These are phyloP conservation scores for Macroteleia sp. DNA, from an alignment of 2,888 invertebrate genomes.

Conservation along the genomic window DNA sequence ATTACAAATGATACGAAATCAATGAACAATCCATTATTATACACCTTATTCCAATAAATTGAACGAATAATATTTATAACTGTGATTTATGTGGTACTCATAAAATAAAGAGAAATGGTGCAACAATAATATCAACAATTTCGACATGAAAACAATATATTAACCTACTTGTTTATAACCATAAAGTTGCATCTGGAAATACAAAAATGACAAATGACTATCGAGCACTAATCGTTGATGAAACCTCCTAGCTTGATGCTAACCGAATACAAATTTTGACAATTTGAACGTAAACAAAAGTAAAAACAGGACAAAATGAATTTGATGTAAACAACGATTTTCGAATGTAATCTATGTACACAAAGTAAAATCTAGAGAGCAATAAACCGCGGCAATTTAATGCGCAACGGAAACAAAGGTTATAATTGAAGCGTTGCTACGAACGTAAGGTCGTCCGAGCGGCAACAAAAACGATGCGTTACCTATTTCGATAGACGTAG, in stretches of 20 bases:
- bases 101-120: no score
- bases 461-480: conserved; percentile 58
- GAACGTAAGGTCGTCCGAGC: conserved; percentile 8
- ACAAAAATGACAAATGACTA: background rate
- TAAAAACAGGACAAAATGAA: no score
- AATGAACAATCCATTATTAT: no score
- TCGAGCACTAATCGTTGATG: background rate
- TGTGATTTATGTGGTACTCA: no score
- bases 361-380: background rate
- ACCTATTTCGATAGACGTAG: conserved; percentile 75
- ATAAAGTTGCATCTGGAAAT: conserved; percentile 4
- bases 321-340: no score
- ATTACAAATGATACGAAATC: no score
- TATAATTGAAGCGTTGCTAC: conserved; percentile 66
- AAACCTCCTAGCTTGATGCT: no score
- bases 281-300: background rate
- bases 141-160: background rate
- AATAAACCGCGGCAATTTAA: background rate
- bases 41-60: no score
- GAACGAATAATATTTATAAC: no score
- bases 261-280: no score
- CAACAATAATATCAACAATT: background rate
- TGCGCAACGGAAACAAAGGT: conserved; percentile 71
- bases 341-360: no score
- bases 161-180: conserved; percentile 2